phyloP scores from a whole-genome alignment of 2,888 invertebrate species.

The Choreutis nemorana region DNA sequence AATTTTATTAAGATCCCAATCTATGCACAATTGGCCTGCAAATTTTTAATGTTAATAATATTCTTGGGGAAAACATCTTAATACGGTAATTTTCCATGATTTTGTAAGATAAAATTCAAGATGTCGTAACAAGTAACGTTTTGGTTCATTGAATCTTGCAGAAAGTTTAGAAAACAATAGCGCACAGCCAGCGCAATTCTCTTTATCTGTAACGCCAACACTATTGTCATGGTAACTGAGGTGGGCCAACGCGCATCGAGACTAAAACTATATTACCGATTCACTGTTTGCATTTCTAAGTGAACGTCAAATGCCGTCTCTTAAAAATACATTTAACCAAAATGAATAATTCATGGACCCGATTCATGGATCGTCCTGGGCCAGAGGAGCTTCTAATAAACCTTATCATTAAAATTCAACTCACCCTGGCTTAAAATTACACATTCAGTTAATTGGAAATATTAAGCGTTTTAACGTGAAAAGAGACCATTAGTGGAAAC shows the following conservation, averaged over 20 bases:
- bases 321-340: constrained; percentile 24
- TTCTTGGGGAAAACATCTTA: too few species aligned
- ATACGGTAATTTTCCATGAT: too few species aligned
- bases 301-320: constrained; percentile 14
- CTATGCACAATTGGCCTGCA: too few species aligned
- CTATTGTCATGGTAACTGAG: constrained; percentile 54
- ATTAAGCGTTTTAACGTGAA: constrained; percentile 47
- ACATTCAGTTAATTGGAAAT: constrained; percentile 51
- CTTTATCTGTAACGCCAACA: constrained; percentile 38
- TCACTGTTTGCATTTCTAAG: constrained; percentile 40
- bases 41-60: too few species aligned
- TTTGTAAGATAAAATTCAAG: too few species aligned
- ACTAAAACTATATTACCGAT: constrained; percentile 43
- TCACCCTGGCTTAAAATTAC: constrained; percentile 37
- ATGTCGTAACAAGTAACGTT: too few species aligned
- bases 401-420: constrained; percentile 41
- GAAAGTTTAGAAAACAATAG: constrained; percentile 40
- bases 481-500: constrained; percentile 45
- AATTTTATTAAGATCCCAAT: constrained; percentile 1
- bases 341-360: constrained; percentile 49
- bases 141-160: too few species aligned
- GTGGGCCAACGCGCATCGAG: constrained; percentile 34
- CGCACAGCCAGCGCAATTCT: constrained; percentile 49
- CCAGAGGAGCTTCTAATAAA: constrained; percentile 23
- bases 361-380: too few species aligned